Base-by-base conservation (phyloP, 2,113 vertebrate species). In the Rallus limicola region DNA sequence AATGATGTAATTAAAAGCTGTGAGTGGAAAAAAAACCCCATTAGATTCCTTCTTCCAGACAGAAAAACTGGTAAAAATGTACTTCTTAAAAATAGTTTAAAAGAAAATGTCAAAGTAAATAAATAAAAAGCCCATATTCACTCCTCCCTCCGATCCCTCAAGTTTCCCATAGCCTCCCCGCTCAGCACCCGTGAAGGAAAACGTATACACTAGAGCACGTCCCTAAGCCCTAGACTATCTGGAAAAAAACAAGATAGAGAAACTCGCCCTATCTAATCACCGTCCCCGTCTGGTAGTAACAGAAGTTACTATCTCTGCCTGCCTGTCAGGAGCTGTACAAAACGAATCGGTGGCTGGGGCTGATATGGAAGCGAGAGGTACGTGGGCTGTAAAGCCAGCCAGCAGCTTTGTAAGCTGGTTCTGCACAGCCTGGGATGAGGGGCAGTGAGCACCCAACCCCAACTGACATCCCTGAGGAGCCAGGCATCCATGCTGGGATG, bases 231-330 rank as follows among this genome's bases (percentile, higher is more conserved):
- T 65, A 10, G 6, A 38, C 83, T 94, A 84, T 96, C 81, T 88
- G n/a, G 1, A 62, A 86, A 82, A 79, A 91, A 90, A 90, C 0
- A 9, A 93, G 93, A 95, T 93, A 94, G 81, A 89, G 88, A 84
- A 93, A 63, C 78, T 84, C 86, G 86, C 88, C 76, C 95, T 93
- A 92, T 95, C 96, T 92, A 94, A 92, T 96, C 96, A 92, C 59
- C 25, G 2, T 68, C 92, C 93, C 91, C 1, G 68, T 88, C 91
- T 97, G 78, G 76, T 80, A 86, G 59, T 86, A 86, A 90, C 94
- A 90, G 82, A 78, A 94, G 95, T 94, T 94, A 65, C 93, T 95
- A 95, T 96, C 95, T 95, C 93, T 95, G 86, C 88, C 72, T 91
- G 88, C 69, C 91, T 88, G 88, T 76, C 88, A 88, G 77, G 92